phyloP scores from a whole-genome alignment of 2,888 invertebrate genomes.

The Drosophila phalerata region DNA sequence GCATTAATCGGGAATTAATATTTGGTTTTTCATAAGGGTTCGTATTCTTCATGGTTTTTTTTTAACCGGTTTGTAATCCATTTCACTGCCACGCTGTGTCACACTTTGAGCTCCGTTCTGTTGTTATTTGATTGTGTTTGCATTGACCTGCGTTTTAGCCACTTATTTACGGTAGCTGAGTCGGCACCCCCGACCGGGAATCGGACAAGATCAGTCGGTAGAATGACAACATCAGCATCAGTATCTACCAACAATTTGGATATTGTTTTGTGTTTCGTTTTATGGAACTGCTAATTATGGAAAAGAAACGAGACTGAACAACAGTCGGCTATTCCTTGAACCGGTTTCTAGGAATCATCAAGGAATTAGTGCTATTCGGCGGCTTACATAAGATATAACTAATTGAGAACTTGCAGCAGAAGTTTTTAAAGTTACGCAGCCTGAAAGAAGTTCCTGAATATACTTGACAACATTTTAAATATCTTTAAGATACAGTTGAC shows the following conservation, averaged over 20 bases:
- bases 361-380: constrained; percentile 11
- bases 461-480: not conserved
- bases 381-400: constrained; percentile 1
- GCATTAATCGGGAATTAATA: too few species aligned
- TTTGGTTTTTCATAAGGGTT: too few species aligned
- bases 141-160: constrained; percentile 25
- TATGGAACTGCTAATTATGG: constrained; percentile 69
- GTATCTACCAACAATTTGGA: constrained; percentile 36
- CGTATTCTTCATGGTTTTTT: too few species aligned
- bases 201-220: constrained; percentile 48
- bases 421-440: not conserved
- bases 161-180: constrained; percentile 56
- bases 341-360: constrained; percentile 38
- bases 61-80: not conserved
- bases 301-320: constrained; percentile 19
- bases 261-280: constrained; percentile 45
- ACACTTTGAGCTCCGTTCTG: constrained; percentile 35
- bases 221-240: constrained; percentile 6
- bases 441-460: not conserved
- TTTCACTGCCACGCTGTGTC: constrained; percentile 23
- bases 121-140: constrained; percentile 32
- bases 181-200: constrained; percentile 23
- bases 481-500: not conserved
- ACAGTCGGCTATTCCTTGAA: constrained; percentile 32
- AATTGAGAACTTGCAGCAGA: not conserved